These are phyloP conservation scores for Pammene fasciana DNA, from an alignment of 2,888 invertebrate species.

Conservation along the genomic window DNA sequence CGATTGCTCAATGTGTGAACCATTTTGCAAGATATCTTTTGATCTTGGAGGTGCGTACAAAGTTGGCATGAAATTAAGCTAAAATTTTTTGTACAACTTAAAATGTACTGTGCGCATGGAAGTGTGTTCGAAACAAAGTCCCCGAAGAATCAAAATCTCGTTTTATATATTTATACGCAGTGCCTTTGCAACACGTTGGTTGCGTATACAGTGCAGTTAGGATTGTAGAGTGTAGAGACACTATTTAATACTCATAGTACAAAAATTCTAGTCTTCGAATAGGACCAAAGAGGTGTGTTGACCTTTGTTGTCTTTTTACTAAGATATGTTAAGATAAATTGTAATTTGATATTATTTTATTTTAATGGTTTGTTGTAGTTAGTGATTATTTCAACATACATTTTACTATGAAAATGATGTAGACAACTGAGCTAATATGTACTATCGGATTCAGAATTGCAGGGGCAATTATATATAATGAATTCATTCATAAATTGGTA, in stretches of 20 bases:
- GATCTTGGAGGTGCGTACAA: no score
- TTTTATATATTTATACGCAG: constrained; percentile 5
- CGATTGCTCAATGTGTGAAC: no score
- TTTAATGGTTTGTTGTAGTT: constrained; percentile 3
- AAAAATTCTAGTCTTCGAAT: constrained; percentile 42
- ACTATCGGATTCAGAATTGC: no score
- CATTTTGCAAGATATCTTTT: no score
- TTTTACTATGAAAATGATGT: not conserved
- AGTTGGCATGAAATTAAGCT: no score
- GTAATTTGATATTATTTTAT: constrained; percentile 1
- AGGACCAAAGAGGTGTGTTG: constrained; percentile 33
- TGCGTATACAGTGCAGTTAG: constrained; percentile 13
- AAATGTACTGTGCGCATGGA: not conserved
- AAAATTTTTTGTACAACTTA: no score
- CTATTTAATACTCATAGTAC: constrained; percentile 36
- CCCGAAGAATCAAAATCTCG: constrained; percentile 5
- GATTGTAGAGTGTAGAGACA: constrained; percentile 16
- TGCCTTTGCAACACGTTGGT: constrained; percentile 9
- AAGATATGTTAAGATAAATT: not conserved
- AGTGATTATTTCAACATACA: constrained; percentile 6
- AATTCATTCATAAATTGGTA: no score
- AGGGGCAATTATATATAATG: no score
- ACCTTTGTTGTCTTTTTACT: constrained; percentile 14
- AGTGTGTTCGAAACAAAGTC: not conserved
- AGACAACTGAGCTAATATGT: not conserved